Evolutionary conservation across 2,797 vertebrate species (phyloP).

Genomic region (Tragelaphus oryx): DNA sequence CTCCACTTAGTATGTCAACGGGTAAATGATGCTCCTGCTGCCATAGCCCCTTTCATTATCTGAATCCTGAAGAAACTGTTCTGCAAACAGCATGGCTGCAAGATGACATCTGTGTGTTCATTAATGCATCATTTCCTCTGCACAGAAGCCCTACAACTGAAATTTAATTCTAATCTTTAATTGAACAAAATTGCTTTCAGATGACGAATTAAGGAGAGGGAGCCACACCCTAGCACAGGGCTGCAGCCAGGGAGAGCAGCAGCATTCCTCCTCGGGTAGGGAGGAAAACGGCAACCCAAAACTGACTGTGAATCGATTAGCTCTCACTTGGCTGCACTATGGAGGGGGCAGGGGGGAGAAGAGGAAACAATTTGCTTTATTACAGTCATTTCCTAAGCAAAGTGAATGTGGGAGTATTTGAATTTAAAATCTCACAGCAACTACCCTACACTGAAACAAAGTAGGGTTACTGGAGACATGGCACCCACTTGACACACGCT

Average conservation of each 20-base stretch:
- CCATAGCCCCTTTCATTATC: constrained; percentile 29
- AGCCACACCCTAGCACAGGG: constrained; percentile 76
- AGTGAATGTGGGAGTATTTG: background rate
- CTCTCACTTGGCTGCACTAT: constrained; percentile 35
- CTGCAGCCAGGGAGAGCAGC: constrained; percentile 54
- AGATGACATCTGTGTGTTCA: constrained; percentile 78
- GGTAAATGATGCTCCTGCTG: constrained; percentile 67
- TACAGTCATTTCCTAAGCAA: constrained; percentile 28
- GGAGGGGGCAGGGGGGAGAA: rapidly evolving
- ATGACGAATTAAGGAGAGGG: constrained; percentile 76
- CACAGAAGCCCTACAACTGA: constrained; percentile 80
- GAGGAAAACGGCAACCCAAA: constrained; percentile 31
- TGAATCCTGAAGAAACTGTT: constrained; percentile 51
- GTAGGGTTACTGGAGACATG: background rate
- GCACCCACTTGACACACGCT: background rate
- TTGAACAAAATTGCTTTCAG: constrained; percentile 82
- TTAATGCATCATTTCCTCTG: constrained; percentile 82
- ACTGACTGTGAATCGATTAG: constrained; percentile 5
- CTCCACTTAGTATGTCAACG: constrained; percentile 69
- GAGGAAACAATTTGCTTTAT: background rate
- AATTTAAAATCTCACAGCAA: constrained; percentile 53
- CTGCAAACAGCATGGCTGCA: constrained; percentile 67
- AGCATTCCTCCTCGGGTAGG: constrained; percentile 35
- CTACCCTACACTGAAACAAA: background rate
- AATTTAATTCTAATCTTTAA: constrained; percentile 84